Base-by-base conservation (phyloP, 30 jellyfish, hydroid and myxozoan species). In the Aurelia coerulea region DNA sequence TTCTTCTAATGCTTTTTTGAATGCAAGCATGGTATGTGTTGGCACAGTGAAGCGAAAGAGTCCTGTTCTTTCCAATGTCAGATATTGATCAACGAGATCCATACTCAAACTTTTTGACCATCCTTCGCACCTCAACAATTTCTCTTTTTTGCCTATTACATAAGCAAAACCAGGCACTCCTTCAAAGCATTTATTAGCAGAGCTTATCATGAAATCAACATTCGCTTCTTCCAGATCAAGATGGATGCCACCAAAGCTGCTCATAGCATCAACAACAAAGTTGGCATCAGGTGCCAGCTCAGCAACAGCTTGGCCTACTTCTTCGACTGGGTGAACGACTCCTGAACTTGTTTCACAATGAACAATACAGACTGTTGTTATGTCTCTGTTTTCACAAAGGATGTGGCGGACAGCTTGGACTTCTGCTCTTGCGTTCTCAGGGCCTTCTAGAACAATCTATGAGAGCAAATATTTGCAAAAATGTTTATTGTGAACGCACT, bases 301-400 rank as follows among this genome's bases (percentile, higher is more conserved):
- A 34, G 84, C 92, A 8, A 95, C 93, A 1, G 95, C 84, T 64
- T 70, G 69, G 83, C 95, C 99, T 18, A 90, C 97, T 76, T 95
- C 97, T 52, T 95, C 97, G 32, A 95, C 87, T 19, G 98, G 99
- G 65, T 95, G 97, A 17, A 95, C 78, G 15, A 95, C 97, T 65
- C 99, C 99, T 13, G 99, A 85, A 56, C 95, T 85, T 18, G 99
- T 95, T 77, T 95, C 99, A 56, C 99, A 95, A 72, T 95, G 99
- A 14, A 95, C 99, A 94, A 95, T 90, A 59, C 97, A 91, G 29
- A 95, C 97, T 42, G 96, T 86, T 14, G 97, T 95, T 15, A 95
- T 85, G 68, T 73, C 90, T 59, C 74, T 85, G 64, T 95, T 78
- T 15, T 86, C 89, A 18, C 31, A 37, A 23, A 94, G 78, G 15